Evolutionary conservation across 2,888 invertebrate species (phyloP), one percentile per base, ranked within the genome.

Genomic region (Eumerus sabulonum): DNA sequence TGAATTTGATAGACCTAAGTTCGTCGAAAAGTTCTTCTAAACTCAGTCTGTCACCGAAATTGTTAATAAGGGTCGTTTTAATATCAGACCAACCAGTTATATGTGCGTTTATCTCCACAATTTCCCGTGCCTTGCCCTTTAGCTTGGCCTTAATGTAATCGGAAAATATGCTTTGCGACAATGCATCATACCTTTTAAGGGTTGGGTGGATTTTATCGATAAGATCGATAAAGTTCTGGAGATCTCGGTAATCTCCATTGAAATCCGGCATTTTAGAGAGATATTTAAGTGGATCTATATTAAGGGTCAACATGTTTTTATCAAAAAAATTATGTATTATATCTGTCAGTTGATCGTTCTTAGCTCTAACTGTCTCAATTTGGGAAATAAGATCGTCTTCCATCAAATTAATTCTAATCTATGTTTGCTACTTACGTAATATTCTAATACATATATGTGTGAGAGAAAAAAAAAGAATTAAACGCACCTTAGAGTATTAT

Each of bases 1-100:
- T 67, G 7, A 74, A 74, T 54, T 27, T 54, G 11, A 19, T 14
- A 1, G 53, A 18, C 12, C 67, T 27, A 1, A 67, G 48, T 38
- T 74, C 54, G 16, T 74, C 62, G 17, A 74, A 67, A 3, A 74
- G 16, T 42, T 74, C 66, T 47, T 68, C 51, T 27, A 47, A 13
- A 4, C 51, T 57, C 5, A 50, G 14, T n/a, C 76, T 50, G 18
- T 76, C 76, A 35, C 76, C 68, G 13, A 76, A 76, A 19, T 76
- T 76, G 9, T 56, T 54, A 11, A 63, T 38, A 2, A 76, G 18
- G 9, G 40, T 63, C 1, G 9, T 9, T 18, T 56, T 72, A 17
- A 72, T 72, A 1, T 64, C 63, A 18, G 11, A 11, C 64, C 64
- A 72, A 0, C 14, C 38, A 0, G 27, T 56, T 0, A 64, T 13